A percentile compares a stretch with the other conserved stretches of the same genome.
These are phyloP conservation scores for Luffia ferchaultella DNA, from an alignment of 2,888 invertebrate genomes.

Conservation along the genomic window DNA sequence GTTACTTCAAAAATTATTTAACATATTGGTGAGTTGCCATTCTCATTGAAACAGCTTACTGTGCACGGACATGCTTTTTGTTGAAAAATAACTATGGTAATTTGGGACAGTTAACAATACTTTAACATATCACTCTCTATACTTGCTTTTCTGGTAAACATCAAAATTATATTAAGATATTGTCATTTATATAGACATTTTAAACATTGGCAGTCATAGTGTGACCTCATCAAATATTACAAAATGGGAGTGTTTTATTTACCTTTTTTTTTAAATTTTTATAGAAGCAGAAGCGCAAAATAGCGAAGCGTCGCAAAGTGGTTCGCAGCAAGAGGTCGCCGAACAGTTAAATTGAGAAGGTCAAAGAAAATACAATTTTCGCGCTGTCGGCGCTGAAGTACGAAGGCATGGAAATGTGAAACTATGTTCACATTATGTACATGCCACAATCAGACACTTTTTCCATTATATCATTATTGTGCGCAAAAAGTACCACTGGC, in stretches of 20 bases:
- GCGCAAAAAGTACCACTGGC: too few species aligned
- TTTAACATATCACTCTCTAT: too few species aligned
- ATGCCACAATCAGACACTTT: neutral
- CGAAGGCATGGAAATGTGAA: neutral
- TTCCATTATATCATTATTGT: too few species aligned
- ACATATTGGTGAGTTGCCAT: constrained; percentile 38
- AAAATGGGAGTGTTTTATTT: too few species aligned
- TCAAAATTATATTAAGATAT: too few species aligned
- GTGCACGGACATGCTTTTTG: constrained; percentile 15
- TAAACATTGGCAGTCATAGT: too few species aligned
- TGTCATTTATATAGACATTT: too few species aligned
- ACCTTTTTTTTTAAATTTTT: constrained; percentile 17
- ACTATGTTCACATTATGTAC: neutral
- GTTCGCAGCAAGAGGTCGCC: constrained; percentile 33
- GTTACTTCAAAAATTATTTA: constrained; percentile 56
- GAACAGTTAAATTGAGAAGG: neutral
- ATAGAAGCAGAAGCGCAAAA: constrained; percentile 45
- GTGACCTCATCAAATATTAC: too few species aligned
- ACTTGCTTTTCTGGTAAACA: too few species aligned
- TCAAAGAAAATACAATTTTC: too few species aligned
- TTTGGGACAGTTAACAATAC: too few species aligned
- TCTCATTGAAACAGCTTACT: constrained; percentile 17
- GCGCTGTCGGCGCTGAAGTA: neutral
- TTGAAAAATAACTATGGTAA: too few species aligned
- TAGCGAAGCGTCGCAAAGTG: constrained; percentile 48